Conservation (phyloP, 2,113 vertebrate species). For the Stigmatopora argus region DNA sequence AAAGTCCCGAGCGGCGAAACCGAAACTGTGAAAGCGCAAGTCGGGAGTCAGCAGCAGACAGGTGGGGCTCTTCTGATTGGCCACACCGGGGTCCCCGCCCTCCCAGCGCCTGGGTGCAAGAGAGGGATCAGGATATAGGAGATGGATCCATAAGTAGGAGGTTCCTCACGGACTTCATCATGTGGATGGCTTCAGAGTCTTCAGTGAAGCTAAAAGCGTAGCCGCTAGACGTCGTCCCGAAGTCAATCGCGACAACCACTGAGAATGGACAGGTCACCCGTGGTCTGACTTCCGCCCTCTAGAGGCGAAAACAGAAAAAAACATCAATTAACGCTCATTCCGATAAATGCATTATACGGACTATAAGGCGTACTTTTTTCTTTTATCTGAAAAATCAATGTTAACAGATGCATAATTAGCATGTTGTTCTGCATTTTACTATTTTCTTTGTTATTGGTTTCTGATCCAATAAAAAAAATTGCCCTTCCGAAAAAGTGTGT, state of each 20-base stretch:
- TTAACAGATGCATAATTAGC: no score
- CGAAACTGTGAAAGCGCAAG: slow-evolving; percentile 89
- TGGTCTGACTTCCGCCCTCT: slow-evolving; percentile 74
- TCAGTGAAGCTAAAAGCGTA: slow-evolving; percentile 92
- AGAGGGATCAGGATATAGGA: not conserved
- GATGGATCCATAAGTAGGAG: not conserved
- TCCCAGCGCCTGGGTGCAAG: slow-evolving; percentile 84
- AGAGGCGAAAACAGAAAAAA: slow-evolving; percentile 6
- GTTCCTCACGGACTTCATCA: slow-evolving; percentile 91
- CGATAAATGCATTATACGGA: no score
- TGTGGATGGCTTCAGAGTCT: slow-evolving; percentile 90
- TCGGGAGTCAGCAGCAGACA: slow-evolving; percentile 89
- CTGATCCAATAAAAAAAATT: no score
- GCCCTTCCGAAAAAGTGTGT: not conserved
- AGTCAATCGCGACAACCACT: slow-evolving; percentile 91
- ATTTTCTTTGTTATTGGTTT: no score
- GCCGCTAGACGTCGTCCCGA: slow-evolving; percentile 92
- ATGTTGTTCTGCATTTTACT: no score
- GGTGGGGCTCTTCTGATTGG: slow-evolving; percentile 96
- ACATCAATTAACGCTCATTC: no score
- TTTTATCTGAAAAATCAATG: no score
- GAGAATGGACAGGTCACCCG: slow-evolving; percentile 69
- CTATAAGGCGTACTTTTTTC: no score
- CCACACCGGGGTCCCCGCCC: slow-evolving; percentile 90
- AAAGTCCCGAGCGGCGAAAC: slow-evolving; percentile 86